Evolutionary conservation across 1,140 invertebrate genomes (phyloP).

Genomic region (Gonatopus flavifemur): DNA sequence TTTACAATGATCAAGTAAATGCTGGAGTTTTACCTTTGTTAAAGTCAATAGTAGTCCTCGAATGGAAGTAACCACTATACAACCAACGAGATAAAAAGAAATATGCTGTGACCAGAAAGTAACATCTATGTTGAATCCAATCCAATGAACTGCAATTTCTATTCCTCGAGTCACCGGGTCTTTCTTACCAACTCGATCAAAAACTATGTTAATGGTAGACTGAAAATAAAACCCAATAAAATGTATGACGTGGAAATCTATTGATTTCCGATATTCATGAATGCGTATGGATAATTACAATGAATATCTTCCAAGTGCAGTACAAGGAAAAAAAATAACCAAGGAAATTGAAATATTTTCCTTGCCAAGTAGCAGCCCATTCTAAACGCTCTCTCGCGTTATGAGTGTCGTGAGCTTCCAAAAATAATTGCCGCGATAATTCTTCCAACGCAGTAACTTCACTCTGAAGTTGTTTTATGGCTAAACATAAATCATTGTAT

Average conservation of each 20-base stretch:
- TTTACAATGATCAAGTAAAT: background rate
- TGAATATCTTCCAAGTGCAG: constrained; percentile 99
- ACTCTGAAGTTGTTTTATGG: constrained; percentile 78
- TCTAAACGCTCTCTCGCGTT: constrained; percentile 91
- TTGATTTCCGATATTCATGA: background rate
- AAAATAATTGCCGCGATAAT: constrained; percentile 88
- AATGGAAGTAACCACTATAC: constrained; percentile 98
- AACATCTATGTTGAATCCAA: constrained; percentile 95
- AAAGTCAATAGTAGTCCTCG: constrained; percentile 92
- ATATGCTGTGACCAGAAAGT: constrained; percentile 99
- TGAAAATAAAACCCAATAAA: constrained; percentile 55
- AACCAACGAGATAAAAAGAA: constrained; percentile 95
- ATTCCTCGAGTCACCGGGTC: constrained; percentile 97
- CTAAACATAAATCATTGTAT: constrained; percentile 61
- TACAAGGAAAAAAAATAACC: constrained; percentile 99
- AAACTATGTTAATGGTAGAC: constrained; percentile 98
- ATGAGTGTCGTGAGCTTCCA: constrained; percentile 92
- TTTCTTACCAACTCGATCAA: constrained; percentile 97
- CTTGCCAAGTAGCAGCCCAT: constrained; percentile 96
- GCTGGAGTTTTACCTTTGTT: constrained; percentile 77
- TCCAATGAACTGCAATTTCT: constrained; percentile 96
- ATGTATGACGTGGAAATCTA: constrained; percentile 16
- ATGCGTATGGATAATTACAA: constrained; percentile 70
- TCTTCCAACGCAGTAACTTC: constrained; percentile 91
- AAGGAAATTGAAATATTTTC: constrained; percentile 98